Evolutionary conservation across 2,888 invertebrate genomes (phyloP).

Genomic region (Drosophila lutescens): DNA sequence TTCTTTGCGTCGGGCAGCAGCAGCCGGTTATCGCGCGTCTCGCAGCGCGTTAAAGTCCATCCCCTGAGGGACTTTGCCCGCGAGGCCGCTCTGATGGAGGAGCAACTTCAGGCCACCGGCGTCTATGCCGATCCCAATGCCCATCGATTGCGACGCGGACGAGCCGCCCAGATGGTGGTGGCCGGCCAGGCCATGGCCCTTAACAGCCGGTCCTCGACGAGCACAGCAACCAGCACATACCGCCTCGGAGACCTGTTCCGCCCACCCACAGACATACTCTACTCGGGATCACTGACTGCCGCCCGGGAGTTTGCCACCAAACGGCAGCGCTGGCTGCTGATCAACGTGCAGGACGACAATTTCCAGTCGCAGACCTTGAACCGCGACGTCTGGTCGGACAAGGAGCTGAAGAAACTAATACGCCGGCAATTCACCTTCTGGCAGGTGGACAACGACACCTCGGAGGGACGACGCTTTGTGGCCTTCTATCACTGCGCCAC

Average conservation of each 20-base stretch:
- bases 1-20: slow-evolving; percentile 75
- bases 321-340: slow-evolving; percentile 88
- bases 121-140: slow-evolving; percentile 56
- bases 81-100: slow-evolving; percentile 83
- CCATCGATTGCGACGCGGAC: slow-evolving; percentile 58
- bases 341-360: slow-evolving; percentile 89
- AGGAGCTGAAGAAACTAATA: slow-evolving; percentile 86
- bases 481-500: slow-evolving; percentile 87
- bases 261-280: slow-evolving; percentile 88
- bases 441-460: slow-evolving; percentile 86
- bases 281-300: slow-evolving; percentile 86
- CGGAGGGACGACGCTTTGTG: slow-evolving; percentile 87
- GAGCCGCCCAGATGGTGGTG: slow-evolving; percentile 69
- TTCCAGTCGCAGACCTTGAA: slow-evolving; percentile 89
- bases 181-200: slow-evolving; percentile 59
- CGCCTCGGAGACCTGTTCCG: slow-evolving; percentile 88
- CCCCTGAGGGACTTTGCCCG: slow-evolving; percentile 83
- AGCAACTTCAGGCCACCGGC: slow-evolving; percentile 77
- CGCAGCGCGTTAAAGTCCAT: slow-evolving; percentile 81
- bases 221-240: slow-evolving; percentile 78
- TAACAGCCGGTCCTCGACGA: slow-evolving; percentile 38
- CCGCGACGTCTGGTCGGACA: slow-evolving; percentile 89
- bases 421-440: slow-evolving; percentile 88
- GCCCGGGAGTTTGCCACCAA: slow-evolving; percentile 86
- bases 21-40: slow-evolving; percentile 68